Conservation (phyloP, 2,888 invertebrate species). For the Phalangium opilio region DNA sequence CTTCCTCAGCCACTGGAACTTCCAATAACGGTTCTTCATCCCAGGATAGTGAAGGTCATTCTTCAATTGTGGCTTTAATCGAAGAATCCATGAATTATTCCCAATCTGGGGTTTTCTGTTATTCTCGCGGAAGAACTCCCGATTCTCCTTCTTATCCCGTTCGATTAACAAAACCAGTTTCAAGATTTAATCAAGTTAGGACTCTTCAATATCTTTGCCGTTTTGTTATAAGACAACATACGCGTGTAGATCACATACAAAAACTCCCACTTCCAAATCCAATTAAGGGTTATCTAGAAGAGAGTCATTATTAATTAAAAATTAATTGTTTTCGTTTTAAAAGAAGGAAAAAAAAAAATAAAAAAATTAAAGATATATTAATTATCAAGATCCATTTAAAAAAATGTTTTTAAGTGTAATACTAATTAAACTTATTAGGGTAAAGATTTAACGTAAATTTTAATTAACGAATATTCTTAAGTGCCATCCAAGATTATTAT, state of each 20-base stretch:
- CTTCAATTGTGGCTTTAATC: slow-evolving; percentile 53
- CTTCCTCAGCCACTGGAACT: neutral
- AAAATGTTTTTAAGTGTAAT: no score
- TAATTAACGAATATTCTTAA: no score
- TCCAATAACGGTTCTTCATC: neutral
- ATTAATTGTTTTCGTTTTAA: neutral
- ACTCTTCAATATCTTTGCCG: slow-evolving; percentile 56
- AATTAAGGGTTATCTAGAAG: slow-evolving; percentile 41
- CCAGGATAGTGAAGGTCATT: slow-evolving; percentile 39
- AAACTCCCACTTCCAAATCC: slow-evolving; percentile 49
- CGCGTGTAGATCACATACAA: slow-evolving; percentile 49
- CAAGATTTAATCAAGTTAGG: slow-evolving; percentile 50
- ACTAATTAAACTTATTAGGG: no score
- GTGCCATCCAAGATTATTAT: no score
- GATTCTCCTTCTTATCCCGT: slow-evolving; percentile 55
- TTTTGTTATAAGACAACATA: slow-evolving; percentile 52
- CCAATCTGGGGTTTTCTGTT: slow-evolving; percentile 52
- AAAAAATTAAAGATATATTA: no score
- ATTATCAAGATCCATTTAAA: no score
- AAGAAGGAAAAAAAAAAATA: no score
- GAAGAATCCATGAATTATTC: slow-evolving; percentile 56
- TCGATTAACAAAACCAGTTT: slow-evolving; percentile 53
- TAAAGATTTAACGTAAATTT: no score
- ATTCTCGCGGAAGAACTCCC: slow-evolving; percentile 48
- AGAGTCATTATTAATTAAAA: slow-evolving; percentile 20